A percentile compares a stretch with the other conserved stretches of the same genome.
These are phyloP conservation scores for Drosophila ananassae DNA, from an alignment of 1,140 invertebrate species.

Conservation along the genomic window DNA sequence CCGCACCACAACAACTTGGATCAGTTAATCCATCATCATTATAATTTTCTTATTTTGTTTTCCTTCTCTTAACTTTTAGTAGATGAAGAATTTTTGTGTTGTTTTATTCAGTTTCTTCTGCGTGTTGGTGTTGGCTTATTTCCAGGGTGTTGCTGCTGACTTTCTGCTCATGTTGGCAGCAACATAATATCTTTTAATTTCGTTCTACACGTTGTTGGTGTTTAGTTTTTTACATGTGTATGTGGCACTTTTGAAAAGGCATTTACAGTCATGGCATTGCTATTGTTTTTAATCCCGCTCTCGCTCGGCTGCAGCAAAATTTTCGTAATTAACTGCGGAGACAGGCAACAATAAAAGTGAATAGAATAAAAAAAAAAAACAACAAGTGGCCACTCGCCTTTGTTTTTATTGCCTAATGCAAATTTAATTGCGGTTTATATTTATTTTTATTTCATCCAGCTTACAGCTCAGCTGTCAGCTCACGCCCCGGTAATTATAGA, in stretches of 20 bases:
- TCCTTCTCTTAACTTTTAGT: slow-evolving; percentile 23
- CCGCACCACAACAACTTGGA: slow-evolving; percentile 43
- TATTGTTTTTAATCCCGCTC: slow-evolving; percentile 35
- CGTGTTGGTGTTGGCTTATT: slow-evolving; percentile 32
- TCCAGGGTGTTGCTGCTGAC: slow-evolving; percentile 26
- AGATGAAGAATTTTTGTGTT: slow-evolving; percentile 23
- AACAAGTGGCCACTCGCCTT: slow-evolving; percentile 26
- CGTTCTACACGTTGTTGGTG: slow-evolving; percentile 5
- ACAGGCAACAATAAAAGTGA: slow-evolving; percentile 4
- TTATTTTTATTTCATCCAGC: slow-evolving; percentile 4
- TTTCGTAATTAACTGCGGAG: slow-evolving; percentile 42
- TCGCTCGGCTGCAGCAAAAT: slow-evolving; percentile 20
- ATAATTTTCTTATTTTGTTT: slow-evolving; percentile 58
- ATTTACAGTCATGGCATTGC: slow-evolving; percentile 30
- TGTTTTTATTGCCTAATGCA: slow-evolving; percentile 46
- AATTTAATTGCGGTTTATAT: slow-evolving; percentile 58
- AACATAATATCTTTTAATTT: slow-evolving; percentile 56
- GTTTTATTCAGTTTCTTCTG: slow-evolving; percentile 28
- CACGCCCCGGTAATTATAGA: slow-evolving; percentile 33
- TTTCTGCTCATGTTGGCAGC: slow-evolving; percentile 52
- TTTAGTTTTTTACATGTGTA: slow-evolving; percentile 31
- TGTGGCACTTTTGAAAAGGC: slow-evolving; percentile 39
- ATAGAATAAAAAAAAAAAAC: slow-evolving; percentile 3
- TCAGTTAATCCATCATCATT: slow-evolving; percentile 77
- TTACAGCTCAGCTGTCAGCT: slow-evolving; percentile 12